These are phyloP conservation scores for Andrena dorsata DNA, from an alignment of 2,888 invertebrate genomes.

Conservation along the genomic window DNA sequence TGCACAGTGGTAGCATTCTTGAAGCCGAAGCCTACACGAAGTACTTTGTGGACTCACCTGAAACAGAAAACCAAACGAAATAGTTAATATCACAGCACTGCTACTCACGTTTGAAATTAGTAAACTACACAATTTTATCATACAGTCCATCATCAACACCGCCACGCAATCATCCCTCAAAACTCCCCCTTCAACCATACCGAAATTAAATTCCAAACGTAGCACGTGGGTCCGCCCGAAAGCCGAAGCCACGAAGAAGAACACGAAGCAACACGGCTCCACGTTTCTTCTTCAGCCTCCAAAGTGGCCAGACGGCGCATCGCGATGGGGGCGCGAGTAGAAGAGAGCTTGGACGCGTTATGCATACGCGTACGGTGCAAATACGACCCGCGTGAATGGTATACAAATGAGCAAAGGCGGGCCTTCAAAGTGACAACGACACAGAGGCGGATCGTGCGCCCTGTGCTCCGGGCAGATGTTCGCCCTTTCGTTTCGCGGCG, in stretches of 20 bases:
- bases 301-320: slow-evolving; percentile 3
- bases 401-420: slow-evolving; percentile 60
- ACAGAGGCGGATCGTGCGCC: slow-evolving; percentile 23
- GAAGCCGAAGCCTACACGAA: not conserved
- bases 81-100: not conserved
- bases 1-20: not conserved
- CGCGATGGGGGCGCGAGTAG: slow-evolving; percentile 2
- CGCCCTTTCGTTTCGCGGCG: slow-evolving; percentile 38
- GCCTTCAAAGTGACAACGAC: slow-evolving; percentile 46
- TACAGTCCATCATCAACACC: no score
- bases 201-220: not conserved
- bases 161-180: no score
- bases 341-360: slow-evolving; percentile 34
- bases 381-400: slow-evolving; percentile 41
- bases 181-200: no score
- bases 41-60: slow-evolving; percentile 4
- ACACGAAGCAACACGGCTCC: not conserved
- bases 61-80: slow-evolving; percentile 12
- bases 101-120: not conserved
- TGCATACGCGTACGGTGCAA: slow-evolving; percentile 22
- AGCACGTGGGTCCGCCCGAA: not conserved
- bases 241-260: not conserved
- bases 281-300: not conserved
- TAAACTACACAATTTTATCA: not conserved
- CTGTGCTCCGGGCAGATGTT: slow-evolving; percentile 50